Evolutionary conservation across 2,113 vertebrate species (phyloP).

Genomic region (Mesitornis unicolor): DNA sequence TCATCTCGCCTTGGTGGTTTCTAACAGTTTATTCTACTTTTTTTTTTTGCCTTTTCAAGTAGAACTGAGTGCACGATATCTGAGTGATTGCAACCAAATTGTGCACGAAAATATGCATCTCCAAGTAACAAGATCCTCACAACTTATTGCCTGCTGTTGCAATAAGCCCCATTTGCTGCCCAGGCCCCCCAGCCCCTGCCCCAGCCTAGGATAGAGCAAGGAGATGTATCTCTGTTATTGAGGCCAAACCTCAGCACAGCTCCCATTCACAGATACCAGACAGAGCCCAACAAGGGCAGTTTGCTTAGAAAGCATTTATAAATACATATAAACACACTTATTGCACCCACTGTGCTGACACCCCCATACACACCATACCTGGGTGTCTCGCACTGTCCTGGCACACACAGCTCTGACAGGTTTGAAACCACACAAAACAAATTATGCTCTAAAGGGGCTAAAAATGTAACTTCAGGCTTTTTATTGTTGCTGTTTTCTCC

Average conservation of each 20-base stretch:
- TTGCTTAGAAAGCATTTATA: accelerated
- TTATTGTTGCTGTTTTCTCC: neutral
- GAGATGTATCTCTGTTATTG: accelerated
- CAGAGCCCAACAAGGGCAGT: accelerated
- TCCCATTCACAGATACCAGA: accelerated
- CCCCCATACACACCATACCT: accelerated
- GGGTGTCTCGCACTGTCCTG: neutral
- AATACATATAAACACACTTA: accelerated
- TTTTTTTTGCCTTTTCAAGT: neutral
- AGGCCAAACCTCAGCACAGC: neutral
- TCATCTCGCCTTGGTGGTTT: neutral
- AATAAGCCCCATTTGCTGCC: neutral
- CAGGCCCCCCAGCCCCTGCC: accelerated
- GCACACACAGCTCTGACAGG: neutral
- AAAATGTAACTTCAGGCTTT: neutral
- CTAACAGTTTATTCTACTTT: neutral
- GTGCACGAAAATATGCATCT: neutral
- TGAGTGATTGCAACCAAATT: neutral
- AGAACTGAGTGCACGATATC: neutral
- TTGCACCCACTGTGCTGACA: accelerated
- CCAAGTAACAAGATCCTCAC: neutral
- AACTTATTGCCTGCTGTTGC: neutral
- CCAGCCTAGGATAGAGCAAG: too few relatives aligned
- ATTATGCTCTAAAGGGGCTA: too few relatives aligned
- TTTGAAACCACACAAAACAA: accelerated